Percentiles rank a stretch among this genome's conserved stretches.
phyloP scores from a whole-genome alignment of 1,140 invertebrate species.

The Aradophagus sp. region DNA sequence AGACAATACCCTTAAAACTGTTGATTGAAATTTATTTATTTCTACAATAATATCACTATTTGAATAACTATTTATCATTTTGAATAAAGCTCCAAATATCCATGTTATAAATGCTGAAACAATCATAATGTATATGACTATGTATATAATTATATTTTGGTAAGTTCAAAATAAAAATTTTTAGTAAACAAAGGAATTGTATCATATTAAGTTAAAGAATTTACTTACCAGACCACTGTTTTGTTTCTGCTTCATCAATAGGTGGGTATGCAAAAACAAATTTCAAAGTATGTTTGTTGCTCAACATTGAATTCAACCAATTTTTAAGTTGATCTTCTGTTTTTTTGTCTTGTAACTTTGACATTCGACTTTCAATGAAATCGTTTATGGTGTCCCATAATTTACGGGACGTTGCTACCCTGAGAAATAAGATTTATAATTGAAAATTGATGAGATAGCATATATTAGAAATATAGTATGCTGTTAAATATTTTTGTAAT shows the following conservation, averaged over 20 bases:
- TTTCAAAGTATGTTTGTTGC: conserved; percentile 12
- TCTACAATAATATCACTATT: conserved; percentile 54
- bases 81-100: conserved; percentile 69
- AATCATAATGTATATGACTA: no score
- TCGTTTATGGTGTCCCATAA: conserved; percentile 4
- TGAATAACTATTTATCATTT: conserved; percentile 52
- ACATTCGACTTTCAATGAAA: conserved; percentile 4
- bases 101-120: conserved; percentile 64
- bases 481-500: no score
- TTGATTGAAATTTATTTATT: conserved; percentile 65
- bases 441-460: no score
- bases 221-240: conserved; percentile 21
- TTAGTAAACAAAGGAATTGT: conserved; percentile 3
- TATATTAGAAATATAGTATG: no score
- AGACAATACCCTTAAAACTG: conserved; percentile 66
- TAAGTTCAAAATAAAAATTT: conserved; percentile 3
- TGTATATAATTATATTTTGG: conserved; percentile 34
- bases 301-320: conserved; percentile 1
- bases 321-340: neutral
- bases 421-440: neutral
- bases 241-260: neutral
- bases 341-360: conserved; percentile 9
- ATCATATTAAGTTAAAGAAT: neutral
- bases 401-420: conserved; percentile 4
- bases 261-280: conserved; percentile 2